Percentiles rank a stretch among this genome's conserved stretches.
Conservation (phyloP, 1,140 invertebrate genomes). For the Lithobius niger region DNA sequence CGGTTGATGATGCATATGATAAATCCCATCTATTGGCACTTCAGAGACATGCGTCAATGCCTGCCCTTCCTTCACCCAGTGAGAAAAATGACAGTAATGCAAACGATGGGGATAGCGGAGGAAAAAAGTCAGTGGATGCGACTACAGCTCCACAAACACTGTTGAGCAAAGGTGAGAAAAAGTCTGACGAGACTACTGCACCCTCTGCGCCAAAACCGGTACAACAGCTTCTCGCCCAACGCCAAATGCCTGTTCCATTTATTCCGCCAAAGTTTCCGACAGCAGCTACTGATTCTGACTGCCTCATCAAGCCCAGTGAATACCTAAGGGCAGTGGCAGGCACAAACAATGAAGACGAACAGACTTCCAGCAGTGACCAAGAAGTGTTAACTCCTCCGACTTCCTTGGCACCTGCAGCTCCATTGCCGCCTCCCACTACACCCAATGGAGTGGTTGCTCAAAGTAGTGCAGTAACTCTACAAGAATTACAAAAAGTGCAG, state of each 20-base stretch:
- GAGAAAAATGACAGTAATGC: too few relatives aligned
- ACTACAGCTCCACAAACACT: not conserved
- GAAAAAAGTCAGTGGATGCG: not conserved
- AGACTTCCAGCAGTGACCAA: not conserved
- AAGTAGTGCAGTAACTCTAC: too few relatives aligned
- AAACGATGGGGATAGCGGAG: not conserved
- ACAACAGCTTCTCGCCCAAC: slow-evolving; percentile 60
- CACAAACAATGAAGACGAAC: not conserved
- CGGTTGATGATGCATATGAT: not conserved
- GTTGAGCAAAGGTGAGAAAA: too few relatives aligned
- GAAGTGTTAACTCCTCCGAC: too few relatives aligned
- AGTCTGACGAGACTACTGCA: too few relatives aligned
- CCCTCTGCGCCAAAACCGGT: too few relatives aligned
- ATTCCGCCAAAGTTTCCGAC: slow-evolving; percentile 72
- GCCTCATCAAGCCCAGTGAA: slow-evolving; percentile 81
- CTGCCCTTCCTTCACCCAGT: too few relatives aligned
- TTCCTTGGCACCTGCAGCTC: too few relatives aligned
- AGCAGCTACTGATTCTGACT: slow-evolving; percentile 44
- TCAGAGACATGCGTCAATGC: too few relatives aligned
- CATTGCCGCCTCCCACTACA: too few relatives aligned
- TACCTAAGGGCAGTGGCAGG: slow-evolving; percentile 72
- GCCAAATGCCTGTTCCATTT: slow-evolving; percentile 68
- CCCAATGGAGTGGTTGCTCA: too few relatives aligned
- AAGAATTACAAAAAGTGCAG: slow-evolving; percentile 12
- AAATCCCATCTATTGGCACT: too few relatives aligned